Conservation (phyloP, 1,140 invertebrate species). For the Drosophila serrata region DNA sequence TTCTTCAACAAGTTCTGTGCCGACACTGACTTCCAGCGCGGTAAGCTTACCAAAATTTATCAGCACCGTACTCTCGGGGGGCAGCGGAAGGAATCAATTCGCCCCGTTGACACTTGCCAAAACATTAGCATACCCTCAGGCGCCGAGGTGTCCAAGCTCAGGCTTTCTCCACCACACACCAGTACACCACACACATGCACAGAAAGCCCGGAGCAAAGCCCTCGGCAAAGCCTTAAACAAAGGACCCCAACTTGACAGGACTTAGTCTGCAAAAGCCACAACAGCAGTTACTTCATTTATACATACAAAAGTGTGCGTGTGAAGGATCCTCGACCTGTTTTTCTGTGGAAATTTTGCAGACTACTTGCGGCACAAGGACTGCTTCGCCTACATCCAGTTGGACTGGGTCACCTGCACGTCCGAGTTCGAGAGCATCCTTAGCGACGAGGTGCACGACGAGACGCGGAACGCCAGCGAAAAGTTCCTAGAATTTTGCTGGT, state of each 20-base stretch:
- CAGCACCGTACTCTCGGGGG: background rate
- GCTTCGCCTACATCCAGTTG: slow-evolving; percentile 76
- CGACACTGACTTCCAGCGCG: slow-evolving; percentile 74
- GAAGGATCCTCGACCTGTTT: slow-evolving; percentile 7
- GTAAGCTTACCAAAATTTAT: slow-evolving; percentile 40
- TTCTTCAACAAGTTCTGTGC: slow-evolving; percentile 80
- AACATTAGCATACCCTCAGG: slow-evolving; percentile 27
- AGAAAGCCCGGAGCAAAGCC: slow-evolving; percentile 1
- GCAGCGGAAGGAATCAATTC: slow-evolving; percentile 3
- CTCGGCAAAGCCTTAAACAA: slow-evolving; percentile 5
- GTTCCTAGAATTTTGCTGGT: slow-evolving; percentile 84
- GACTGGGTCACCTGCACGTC: slow-evolving; percentile 78
- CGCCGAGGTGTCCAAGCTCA: slow-evolving; percentile 5
- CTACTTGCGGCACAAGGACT: slow-evolving; percentile 82
- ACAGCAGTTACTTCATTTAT: slow-evolving; percentile 16
- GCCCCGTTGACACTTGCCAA: slow-evolving; percentile 3
- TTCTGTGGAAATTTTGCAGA: slow-evolving; percentile 52
- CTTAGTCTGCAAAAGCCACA: slow-evolving; percentile 15
- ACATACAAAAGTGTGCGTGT: slow-evolving; percentile 9
- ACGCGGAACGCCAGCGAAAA: slow-evolving; percentile 75
- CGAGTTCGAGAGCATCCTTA: slow-evolving; percentile 75
- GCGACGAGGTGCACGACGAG: slow-evolving; percentile 69
- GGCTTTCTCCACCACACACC: background rate
- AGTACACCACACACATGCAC: slow-evolving; percentile 8
- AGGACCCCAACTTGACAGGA: slow-evolving; percentile 20